Conservation (phyloP, 2,797 vertebrate genomes). For the Gambelia wislizenii region DNA sequence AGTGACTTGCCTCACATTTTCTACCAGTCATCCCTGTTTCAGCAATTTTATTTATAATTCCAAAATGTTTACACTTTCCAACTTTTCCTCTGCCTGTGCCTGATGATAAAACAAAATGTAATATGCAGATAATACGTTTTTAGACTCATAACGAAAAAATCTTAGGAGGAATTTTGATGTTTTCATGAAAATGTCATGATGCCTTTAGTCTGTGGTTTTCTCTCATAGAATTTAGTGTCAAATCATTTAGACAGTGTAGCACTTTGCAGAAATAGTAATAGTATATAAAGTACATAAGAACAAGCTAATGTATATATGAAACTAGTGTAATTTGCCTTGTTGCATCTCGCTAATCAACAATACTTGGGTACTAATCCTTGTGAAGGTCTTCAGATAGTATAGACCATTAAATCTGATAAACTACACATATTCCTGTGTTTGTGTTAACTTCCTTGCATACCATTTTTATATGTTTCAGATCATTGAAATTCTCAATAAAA, state of each 20-base stretch:
- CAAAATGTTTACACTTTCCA: not conserved
- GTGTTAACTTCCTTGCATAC: not conserved
- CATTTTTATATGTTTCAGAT: constrained; percentile 78
- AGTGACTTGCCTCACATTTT: not conserved
- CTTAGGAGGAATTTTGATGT: not conserved
- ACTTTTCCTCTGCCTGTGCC: not conserved
- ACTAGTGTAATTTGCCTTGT: not conserved
- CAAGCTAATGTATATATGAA: not conserved
- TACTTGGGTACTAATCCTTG: not conserved
- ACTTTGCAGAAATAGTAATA: not conserved
- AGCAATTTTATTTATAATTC: not conserved
- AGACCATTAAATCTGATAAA: not conserved
- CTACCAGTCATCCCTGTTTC: not conserved
- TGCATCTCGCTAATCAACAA: not conserved
- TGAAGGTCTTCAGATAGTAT: not conserved
- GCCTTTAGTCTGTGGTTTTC: not conserved
- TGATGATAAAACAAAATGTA: not conserved
- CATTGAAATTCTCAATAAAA: constrained; percentile 82
- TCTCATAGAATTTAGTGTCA: not conserved
- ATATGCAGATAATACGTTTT: too few relatives aligned
- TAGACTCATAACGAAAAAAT: not conserved
- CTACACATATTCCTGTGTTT: constrained; percentile 1
- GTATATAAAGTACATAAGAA: not conserved
- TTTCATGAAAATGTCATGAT: not conserved
- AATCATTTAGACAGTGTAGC: not conserved